Evolutionary conservation across 1,140 invertebrate genomes (phyloP), one percentile per base, ranked within the genome.

Genomic region (Drosophila sp.): DNA sequence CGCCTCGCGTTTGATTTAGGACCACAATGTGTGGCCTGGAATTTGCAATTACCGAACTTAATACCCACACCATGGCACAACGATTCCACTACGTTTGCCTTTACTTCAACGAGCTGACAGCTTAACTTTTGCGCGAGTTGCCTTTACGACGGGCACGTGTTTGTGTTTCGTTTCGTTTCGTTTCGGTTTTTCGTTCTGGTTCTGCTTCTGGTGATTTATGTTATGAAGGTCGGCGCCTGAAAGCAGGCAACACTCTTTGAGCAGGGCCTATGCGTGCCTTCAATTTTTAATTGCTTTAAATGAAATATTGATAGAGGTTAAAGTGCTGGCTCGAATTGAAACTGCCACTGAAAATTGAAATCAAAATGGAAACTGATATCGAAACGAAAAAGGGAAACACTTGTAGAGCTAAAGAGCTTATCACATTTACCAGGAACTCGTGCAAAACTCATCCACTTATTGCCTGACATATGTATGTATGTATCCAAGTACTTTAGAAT

Each of bases 261-360:
- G 38, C 25, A 27, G 30, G 66, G 66, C 65, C 70, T 66, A 71
- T 81, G 76, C 83, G 83, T 82, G 82, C 79, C 56, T 64, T 75
- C 76, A 86, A 85, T 86, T 89, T 87, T 87, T 87, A 87, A 87
- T 87, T 89, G 77, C 83, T 81, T 73, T 29, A 79, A 61, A 69
- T 80, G 79, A 89, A 76, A 77, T 87, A 89, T 87, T 83, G 80
- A 83, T 80, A 66, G 76, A 89, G 84, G 83, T 89, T 84, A 83
- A 56, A 66, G 68, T 58, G 60, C 70, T 54, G 11, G 57, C 50
- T 41, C 54, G 57, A 83, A 71, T 68, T 68, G 54, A 11, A 38
- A 38, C 8, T 11, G 35, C 10, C 10, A 38, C 35, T 30, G 30
- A 35, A 35, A 35, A 8, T 23, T 41, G 3, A n/a, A 41, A 41